Evolutionary conservation across 2,888 invertebrate genomes (phyloP).

Genomic region (Cheilosia impressa): DNA sequence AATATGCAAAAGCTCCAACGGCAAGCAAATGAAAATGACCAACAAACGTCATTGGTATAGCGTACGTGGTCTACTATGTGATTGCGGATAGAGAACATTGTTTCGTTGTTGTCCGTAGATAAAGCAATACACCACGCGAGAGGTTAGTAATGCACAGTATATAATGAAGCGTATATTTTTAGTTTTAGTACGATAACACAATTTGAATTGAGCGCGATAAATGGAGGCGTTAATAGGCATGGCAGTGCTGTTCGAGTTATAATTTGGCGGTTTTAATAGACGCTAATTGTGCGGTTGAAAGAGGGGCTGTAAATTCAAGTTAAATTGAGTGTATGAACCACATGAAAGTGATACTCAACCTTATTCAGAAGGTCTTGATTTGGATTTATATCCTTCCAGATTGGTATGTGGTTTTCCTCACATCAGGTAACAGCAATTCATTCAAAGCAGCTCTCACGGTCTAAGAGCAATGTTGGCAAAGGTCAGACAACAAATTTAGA

Average conservation of each 20-base stretch:
- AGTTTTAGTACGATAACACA: constrained; percentile 15
- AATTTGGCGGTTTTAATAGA: constrained; percentile 2
- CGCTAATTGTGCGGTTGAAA: constrained; percentile 27
- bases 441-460: not conserved
- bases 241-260: constrained; percentile 15
- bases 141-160: constrained; percentile 19
- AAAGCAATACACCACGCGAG: not conserved
- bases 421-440: not conserved
- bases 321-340: not conserved
- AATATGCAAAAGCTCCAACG: constrained; percentile 23
- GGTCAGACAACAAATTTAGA: not conserved
- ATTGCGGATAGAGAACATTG: constrained; percentile 8
- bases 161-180: not conserved
- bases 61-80: constrained; percentile 5
- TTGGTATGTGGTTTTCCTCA: too few species aligned
- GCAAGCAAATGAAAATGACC: constrained; percentile 33
- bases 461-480: not conserved
- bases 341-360: not conserved
- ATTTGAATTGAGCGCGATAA: constrained; percentile 33
- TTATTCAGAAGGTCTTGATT: too few species aligned
- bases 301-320: not conserved
- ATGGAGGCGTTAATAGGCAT: constrained; percentile 13
- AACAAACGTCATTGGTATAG: constrained; percentile 20
- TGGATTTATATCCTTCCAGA: too few species aligned
- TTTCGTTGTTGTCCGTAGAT: constrained; percentile 7